Evolutionary conservation across 2,797 vertebrate species (phyloP), one percentile per base, ranked within the genome.

Genomic region (Darevskia nairensis): DNA sequence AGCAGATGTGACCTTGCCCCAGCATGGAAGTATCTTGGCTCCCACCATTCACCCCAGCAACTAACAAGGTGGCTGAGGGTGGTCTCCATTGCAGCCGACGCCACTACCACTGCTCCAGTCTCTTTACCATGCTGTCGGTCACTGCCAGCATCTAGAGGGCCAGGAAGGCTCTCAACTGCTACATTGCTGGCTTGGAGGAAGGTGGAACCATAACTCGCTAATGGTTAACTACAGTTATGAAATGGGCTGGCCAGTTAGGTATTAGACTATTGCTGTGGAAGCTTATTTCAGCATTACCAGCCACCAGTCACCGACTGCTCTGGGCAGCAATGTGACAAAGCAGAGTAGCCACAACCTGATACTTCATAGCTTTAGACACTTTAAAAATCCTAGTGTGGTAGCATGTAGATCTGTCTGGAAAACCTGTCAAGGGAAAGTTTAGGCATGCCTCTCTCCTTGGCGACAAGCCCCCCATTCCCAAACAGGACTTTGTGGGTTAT

Each of bases 321-420:
- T 64, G 89, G 93, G 71, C 46, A 90, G 85, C 32, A 86, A 91
- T 89, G 91, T 27, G 84, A 88, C 80, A 61, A 85, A 25, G 19
- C 32, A 84, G 5, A 32, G 35, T 19, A 39, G 32, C 35, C 35
- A 23, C 32, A 74, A 74, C 5, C 35, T 74, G 35, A 39, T 35
- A 8, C 13, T 39, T 74, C 72, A 7, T 78, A 10, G 9, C 71
- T 71, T 8, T 25, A 50, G 2, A 15, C 21, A 55, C 0, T 84
- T 94, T 91, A 78, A 32, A 80, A 46, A 78, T 59, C 0, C 32
- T 84, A 86, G 72, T 1, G 82, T 6, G 29, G 71, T 72, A 80
- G 72, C 41, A 59, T 13, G 35, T 81, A 8, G 87, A 90, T 79
- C 81, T 88, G 85, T 88, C 55, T 88, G 0, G 0, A 77, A 90